These are phyloP conservation scores for Erynnis tages DNA, from an alignment of 2,888 invertebrate genomes.

Conservation along the genomic window DNA sequence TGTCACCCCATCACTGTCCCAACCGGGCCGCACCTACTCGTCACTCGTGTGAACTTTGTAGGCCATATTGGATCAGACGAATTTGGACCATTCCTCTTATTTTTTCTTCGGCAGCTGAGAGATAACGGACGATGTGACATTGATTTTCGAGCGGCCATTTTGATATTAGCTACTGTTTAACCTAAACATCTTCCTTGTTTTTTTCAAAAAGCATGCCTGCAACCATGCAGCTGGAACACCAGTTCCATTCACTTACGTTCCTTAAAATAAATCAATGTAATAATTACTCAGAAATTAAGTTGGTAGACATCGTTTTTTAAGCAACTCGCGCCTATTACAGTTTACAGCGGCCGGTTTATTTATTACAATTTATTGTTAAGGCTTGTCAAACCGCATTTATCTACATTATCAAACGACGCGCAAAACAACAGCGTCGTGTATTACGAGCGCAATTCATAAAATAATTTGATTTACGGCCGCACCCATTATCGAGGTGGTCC, in stretches of 20 bases:
- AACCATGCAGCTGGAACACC: no score
- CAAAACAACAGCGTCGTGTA: slow-evolving; percentile 14
- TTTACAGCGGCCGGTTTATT: not conserved
- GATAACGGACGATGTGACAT: not conserved
- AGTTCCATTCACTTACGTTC: no score
- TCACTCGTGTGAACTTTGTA: slow-evolving; percentile 58
- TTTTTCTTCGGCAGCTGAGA: not conserved
- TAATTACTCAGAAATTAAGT: no score
- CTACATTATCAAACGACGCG: slow-evolving; percentile 24
- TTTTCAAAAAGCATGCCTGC: no score
- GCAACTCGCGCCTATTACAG: no score
- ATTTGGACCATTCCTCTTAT: slow-evolving; percentile 7
- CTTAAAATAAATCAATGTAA: no score
- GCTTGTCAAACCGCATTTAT: slow-evolving; percentile 25
- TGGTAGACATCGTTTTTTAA: no score
- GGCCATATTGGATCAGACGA: slow-evolving; percentile 45
- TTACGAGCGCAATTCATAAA: slow-evolving; percentile 24
- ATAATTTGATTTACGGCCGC: slow-evolving; percentile 37
- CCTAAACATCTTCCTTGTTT: no score
- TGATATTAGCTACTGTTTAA: no score
- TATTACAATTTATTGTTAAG: slow-evolving; percentile 13
- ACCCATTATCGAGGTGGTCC: slow-evolving; percentile 57
- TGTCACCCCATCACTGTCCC: slow-evolving; percentile 74
- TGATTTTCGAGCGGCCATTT: no score
- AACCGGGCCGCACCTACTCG: slow-evolving; percentile 62